Conservation (phyloP, 1,140 invertebrate genomes). For the Scaptomyza pallida region DNA sequence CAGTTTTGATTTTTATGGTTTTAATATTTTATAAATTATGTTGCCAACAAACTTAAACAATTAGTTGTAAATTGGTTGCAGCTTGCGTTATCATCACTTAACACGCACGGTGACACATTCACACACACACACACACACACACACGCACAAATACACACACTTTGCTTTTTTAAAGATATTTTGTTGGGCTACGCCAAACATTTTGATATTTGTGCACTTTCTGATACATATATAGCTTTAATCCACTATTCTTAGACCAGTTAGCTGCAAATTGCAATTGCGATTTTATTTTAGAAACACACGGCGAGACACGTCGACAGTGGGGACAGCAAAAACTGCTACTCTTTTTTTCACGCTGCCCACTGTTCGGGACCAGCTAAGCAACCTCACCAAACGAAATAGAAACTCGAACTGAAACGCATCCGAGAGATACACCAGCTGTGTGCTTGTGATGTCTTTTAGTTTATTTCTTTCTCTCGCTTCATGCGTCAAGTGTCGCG, state of each 20-base stretch:
- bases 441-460: slow-evolving; percentile 53
- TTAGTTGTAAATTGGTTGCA: slow-evolving; percentile 7
- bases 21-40: slow-evolving; percentile 18
- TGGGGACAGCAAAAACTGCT: slow-evolving; percentile 45
- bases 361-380: slow-evolving; percentile 30
- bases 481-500: slow-evolving; percentile 54
- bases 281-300: slow-evolving; percentile 39
- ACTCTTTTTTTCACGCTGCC: slow-evolving; percentile 30
- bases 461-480: slow-evolving; percentile 7
- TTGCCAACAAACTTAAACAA: slow-evolving; percentile 19
- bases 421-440: slow-evolving; percentile 60
- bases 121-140: slow-evolving; percentile 37
- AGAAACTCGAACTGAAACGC: slow-evolving; percentile 82
- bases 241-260: slow-evolving; percentile 59
- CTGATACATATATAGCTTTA: slow-evolving; percentile 10
- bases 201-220: slow-evolving; percentile 53
- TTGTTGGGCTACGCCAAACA: slow-evolving; percentile 70
- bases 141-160: slow-evolving; percentile 61
- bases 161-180: slow-evolving; percentile 48
- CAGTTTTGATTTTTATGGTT: neutral
- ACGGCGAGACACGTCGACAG: slow-evolving; percentile 74
- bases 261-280: slow-evolving; percentile 40
- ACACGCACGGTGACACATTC: too few species aligned
- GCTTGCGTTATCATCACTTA: slow-evolving; percentile 47
- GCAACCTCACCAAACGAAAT: slow-evolving; percentile 83